Percentiles rank a stretch among this genome's conserved stretches.
Evolutionary conservation across 2,113 vertebrate species (phyloP).

Genomic region (Oncorhynchus keta): DNA sequence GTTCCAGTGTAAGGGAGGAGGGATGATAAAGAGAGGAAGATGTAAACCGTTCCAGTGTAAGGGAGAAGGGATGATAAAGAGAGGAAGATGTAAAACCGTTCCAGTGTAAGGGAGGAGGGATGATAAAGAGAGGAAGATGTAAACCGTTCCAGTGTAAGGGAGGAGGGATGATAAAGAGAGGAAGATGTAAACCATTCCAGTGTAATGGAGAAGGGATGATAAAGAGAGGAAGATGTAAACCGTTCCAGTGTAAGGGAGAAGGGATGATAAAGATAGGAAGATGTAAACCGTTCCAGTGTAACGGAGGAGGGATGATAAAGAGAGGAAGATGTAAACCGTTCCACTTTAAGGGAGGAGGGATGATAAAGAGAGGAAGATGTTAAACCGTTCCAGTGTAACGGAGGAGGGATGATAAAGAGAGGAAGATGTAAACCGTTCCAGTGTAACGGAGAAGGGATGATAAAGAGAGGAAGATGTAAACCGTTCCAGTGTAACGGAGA

Average conservation of each 20-base stretch:
- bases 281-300: background rate
- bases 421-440: too few relatives aligned
- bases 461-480: too few relatives aligned
- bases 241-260: background rate
- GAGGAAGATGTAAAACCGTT: too few relatives aligned
- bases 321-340: too few relatives aligned
- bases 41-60: background rate
- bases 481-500: too few relatives aligned
- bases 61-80: too few relatives aligned
- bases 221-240: too few relatives aligned
- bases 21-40: too few relatives aligned
- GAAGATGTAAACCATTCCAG: background rate
- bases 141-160: background rate
- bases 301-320: background rate
- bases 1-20: background rate
- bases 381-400: too few relatives aligned
- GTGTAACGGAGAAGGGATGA: background rate
- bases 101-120: background rate
- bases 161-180: background rate
- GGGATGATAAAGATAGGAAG: background rate
- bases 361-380: background rate
- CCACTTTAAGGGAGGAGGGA: background rate
- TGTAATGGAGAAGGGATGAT: background rate
- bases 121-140: too few relatives aligned
- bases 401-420: background rate